A percentile compares a stretch with the other conserved stretches of the same genome.
These are phyloP conservation scores for Seriola rivoliana DNA, from an alignment of 2,113 vertebrate species.

Conservation along the genomic window DNA sequence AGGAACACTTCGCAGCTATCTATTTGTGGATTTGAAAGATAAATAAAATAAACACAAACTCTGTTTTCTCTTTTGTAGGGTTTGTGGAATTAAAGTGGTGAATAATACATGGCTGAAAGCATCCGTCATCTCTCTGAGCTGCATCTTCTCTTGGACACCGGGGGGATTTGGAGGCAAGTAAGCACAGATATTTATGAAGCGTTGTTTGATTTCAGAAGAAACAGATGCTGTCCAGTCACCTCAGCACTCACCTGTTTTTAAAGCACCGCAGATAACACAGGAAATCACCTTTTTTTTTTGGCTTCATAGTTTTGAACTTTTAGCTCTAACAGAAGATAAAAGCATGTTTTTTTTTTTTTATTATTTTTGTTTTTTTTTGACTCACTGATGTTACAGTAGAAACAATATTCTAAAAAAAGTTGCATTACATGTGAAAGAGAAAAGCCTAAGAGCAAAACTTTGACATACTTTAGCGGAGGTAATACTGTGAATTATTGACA, in stretches of 20 bases:
- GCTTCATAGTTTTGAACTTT: background rate
- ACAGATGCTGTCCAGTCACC: constrained; percentile 31
- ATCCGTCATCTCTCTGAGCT: constrained; percentile 43
- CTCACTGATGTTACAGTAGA: background rate
- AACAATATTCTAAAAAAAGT: background rate
- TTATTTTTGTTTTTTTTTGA: background rate
- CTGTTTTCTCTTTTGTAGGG: constrained; percentile 62
- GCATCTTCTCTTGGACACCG: constrained; percentile 40
- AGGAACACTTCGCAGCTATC: constrained; percentile 64
- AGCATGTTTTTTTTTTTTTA: background rate
- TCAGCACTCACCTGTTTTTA: constrained; percentile 24
- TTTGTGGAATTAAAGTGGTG: constrained; percentile 66
- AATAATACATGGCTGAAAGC: constrained; percentile 81
- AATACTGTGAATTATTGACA: too few relatives aligned
- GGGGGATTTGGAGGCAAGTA: constrained; percentile 42
- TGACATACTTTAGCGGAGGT: background rate
- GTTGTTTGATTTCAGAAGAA: constrained; percentile 61
- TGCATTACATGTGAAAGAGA: background rate
- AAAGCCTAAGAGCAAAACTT: background rate
- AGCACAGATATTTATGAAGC: constrained; percentile 55
- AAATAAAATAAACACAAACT: constrained; percentile 71
- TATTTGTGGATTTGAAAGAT: constrained; percentile 75
- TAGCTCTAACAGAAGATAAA: background rate
- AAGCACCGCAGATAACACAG: constrained; percentile 1
- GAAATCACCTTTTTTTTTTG: constrained; percentile 17